Percentiles rank a stretch among this genome's conserved stretches.
Conservation (phyloP, 2,797 vertebrate species). For the Gobio occitaniae region DNA sequence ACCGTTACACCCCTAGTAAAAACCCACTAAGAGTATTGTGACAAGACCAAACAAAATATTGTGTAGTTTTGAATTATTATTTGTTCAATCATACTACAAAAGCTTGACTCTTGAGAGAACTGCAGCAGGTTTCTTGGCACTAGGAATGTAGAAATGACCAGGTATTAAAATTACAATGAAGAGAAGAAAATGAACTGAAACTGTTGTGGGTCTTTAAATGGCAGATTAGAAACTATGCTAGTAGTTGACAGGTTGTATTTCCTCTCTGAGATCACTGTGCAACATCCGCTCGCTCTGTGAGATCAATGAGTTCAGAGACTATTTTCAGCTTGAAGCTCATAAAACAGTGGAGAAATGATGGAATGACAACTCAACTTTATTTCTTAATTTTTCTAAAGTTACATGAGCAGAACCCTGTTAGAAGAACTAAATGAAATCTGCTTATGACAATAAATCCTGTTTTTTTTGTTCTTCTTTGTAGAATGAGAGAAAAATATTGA, state of each 20-base stretch:
- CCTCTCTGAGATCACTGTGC: conserved; percentile 41
- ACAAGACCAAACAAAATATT: background rate
- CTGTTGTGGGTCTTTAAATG: background rate
- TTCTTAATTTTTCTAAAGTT: background rate
- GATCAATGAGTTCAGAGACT: conserved; percentile 29
- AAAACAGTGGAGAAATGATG: no score
- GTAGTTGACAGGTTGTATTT: conserved; percentile 27
- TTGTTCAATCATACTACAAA: no score
- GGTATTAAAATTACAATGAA: background rate
- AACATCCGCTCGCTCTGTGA: background rate
- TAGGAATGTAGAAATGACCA: background rate
- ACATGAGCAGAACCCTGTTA: background rate
- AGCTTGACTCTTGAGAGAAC: background rate
- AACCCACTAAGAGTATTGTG: background rate
- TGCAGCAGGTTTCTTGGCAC: background rate
- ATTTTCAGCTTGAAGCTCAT: background rate
- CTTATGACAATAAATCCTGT: background rate
- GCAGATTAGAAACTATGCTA: conserved; percentile 9
- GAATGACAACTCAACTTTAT: background rate
- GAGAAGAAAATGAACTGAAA: background rate
- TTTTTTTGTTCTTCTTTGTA: background rate
- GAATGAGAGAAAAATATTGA: conserved; percentile 1
- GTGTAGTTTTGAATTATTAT: no score
- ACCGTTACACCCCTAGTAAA: no score
- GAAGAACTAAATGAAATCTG: background rate